These are phyloP conservation scores for Drosophila ogumai DNA, from an alignment of 1,140 invertebrate species.

Conservation along the genomic window DNA sequence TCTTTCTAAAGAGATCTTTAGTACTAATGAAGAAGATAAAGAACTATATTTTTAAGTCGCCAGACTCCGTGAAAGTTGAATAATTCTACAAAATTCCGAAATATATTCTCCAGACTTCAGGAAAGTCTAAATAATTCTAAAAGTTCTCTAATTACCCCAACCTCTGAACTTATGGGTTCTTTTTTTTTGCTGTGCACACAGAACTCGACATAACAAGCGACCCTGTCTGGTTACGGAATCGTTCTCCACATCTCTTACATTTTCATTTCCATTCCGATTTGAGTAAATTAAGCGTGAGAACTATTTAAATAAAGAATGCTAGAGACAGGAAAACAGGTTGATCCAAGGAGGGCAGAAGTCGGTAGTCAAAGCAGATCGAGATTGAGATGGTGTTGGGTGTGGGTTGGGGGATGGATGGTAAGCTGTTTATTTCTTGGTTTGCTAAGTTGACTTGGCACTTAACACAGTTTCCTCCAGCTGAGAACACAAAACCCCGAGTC, in stretches of 20 bases:
- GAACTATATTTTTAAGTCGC: no score
- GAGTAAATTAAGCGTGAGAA: conserved; percentile 75
- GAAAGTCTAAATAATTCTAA: background rate
- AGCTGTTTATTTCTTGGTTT: background rate
- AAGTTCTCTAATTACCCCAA: background rate
- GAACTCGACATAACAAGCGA: conserved; percentile 22
- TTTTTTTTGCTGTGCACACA: conserved; percentile 9
- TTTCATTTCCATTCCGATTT: conserved; percentile 65
- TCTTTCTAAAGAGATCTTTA: background rate
- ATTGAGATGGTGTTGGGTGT: conserved; percentile 15
- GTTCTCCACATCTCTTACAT: conserved; percentile 23
- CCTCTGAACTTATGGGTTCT: background rate
- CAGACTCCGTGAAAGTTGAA: no score
- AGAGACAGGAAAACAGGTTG: conserved; percentile 48
- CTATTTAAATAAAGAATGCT: conserved; percentile 36
- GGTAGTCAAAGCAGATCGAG: conserved; percentile 31
- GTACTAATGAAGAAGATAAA: no score
- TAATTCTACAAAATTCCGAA: no score
- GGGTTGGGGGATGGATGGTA: conserved; percentile 1
- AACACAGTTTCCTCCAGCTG: conserved; percentile 26
- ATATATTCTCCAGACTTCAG: no score
- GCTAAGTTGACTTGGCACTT: conserved; percentile 26
- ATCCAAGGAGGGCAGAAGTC: conserved; percentile 32
- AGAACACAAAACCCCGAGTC: conserved; percentile 41
- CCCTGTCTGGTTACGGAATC: conserved; percentile 14